Percentiles rank a stretch among this genome's conserved stretches.
Evolutionary conservation across 2,797 vertebrate genomes (phyloP).

Genomic region (Darevskia nairensis): DNA sequence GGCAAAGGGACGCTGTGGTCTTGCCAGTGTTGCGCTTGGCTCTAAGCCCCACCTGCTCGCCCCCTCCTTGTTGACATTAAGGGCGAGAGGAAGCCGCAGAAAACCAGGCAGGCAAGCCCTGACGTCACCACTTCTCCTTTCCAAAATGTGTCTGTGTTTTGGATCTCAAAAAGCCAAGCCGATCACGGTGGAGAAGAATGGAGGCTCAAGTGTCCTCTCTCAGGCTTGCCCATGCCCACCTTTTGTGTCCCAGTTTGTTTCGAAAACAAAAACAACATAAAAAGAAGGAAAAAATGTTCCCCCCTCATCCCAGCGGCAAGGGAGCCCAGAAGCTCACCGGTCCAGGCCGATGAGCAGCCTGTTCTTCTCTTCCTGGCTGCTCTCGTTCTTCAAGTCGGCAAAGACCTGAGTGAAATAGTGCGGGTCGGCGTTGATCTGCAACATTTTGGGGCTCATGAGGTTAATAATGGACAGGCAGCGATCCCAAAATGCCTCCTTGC

Average conservation of each 20-base stretch:
- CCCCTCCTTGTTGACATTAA: not conserved
- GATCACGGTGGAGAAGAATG: not conserved
- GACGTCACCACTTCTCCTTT: not conserved
- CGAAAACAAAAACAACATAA: constrained; percentile 31
- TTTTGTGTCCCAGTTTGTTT: constrained; percentile 54
- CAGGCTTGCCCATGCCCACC: constrained; percentile 59
- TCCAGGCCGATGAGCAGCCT: constrained; percentile 93
- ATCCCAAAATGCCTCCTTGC: constrained; percentile 98
- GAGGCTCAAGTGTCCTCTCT: not conserved
- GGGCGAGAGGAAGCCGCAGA: not conserved
- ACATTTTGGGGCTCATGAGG: constrained; percentile 97
- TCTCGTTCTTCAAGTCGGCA: constrained; percentile 96
- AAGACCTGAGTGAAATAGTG: constrained; percentile 99
- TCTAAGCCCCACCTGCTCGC: not conserved
- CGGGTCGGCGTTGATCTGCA: constrained; percentile 97
- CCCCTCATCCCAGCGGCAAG: constrained; percentile 24
- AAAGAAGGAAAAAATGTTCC: constrained; percentile 41
- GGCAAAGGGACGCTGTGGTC: not conserved
- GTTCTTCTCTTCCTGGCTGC: constrained; percentile 92
- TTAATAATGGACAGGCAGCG: constrained; percentile 97
- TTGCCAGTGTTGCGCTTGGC: not conserved
- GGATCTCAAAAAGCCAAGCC: not conserved
- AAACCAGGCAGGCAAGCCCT: not conserved
- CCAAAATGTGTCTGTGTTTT: not conserved
- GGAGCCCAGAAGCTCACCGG: constrained; percentile 84